A percentile compares a stretch with the other conserved stretches of the same genome.
These are phyloP conservation scores for Bovichtus variegatus DNA, from an alignment of 2,797 vertebrate genomes.

Conservation along the genomic window DNA sequence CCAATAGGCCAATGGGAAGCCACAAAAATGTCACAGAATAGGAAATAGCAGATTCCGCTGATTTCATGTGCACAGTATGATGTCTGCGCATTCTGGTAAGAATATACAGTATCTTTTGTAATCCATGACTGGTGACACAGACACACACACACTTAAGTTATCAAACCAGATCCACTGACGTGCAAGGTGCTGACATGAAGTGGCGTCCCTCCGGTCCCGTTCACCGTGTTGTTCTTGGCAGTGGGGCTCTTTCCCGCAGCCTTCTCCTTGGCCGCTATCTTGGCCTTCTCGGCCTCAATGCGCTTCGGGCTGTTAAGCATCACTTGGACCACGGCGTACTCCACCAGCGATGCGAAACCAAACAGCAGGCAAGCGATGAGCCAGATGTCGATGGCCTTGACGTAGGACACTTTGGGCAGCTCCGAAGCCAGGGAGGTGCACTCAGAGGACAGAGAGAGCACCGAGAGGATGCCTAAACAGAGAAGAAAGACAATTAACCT, in stretches of 20 bases:
- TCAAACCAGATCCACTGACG: slow-evolving; percentile 65
- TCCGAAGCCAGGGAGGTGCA: slow-evolving; percentile 96
- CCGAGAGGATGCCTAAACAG: slow-evolving; percentile 94
- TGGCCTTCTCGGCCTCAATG: slow-evolving; percentile 95
- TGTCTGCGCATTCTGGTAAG: not conserved
- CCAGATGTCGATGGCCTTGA: slow-evolving; percentile 99
- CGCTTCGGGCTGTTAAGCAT: slow-evolving; percentile 97
- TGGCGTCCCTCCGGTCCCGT: slow-evolving; percentile 94
- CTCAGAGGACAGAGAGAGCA: slow-evolving; percentile 98
- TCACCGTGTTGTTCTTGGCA: slow-evolving; percentile 92
- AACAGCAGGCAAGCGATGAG: slow-evolving; percentile 99
- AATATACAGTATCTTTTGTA: not conserved
- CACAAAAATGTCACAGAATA: too few relatives aligned
- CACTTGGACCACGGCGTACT: slow-evolving; percentile 98
- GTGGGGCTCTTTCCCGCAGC: slow-evolving; percentile 87
- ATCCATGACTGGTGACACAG: not conserved
- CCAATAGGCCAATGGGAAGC: too few relatives aligned
- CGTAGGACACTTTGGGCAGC: slow-evolving; percentile 98
- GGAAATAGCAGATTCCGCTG: not conserved
- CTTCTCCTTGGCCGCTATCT: slow-evolving; percentile 94
- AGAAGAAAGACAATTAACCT: slow-evolving; percentile 21
- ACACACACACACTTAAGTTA: slow-evolving; percentile 5
- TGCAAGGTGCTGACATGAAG: slow-evolving; percentile 94
- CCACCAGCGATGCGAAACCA: slow-evolving; percentile 97
- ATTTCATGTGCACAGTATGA: not conserved